phyloP scores from a whole-genome alignment of 2,113 vertebrate species.

The Hippopotamus amphibius region DNA sequence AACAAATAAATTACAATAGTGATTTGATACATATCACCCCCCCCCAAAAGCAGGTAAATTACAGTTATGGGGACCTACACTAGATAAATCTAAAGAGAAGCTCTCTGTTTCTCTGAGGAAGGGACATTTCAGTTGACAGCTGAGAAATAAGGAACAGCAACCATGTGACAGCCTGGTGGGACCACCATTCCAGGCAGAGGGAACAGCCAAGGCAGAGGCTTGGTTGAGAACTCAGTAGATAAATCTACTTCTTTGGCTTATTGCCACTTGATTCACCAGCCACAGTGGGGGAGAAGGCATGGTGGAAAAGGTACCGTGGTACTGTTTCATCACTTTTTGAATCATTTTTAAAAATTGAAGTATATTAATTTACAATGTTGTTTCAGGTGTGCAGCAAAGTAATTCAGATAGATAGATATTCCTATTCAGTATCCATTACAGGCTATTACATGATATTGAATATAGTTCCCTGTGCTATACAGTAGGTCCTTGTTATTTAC shows the following conservation, averaged over 20 bases:
- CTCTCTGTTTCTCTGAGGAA: not conserved
- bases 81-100: not conserved
- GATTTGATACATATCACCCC: not conserved
- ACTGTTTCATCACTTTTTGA: not conserved
- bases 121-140: not conserved
- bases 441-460: not conserved
- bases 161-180: not conserved
- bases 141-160: not conserved
- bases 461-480: not conserved
- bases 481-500: not conserved
- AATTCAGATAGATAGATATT: not conserved
- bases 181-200: not conserved
- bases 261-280: not conserved
- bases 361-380: not conserved
- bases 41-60: not conserved
- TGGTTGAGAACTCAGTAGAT: not conserved
- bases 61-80: not conserved
- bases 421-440: not conserved
- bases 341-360: not conserved
- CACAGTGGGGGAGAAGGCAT: not conserved
- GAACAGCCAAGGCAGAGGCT: not conserved
- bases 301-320: not conserved
- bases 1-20: not conserved
- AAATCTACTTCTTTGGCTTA: constrained; percentile 1
- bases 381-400: not conserved